Evolutionary conservation across 2,113 vertebrate species (phyloP), one percentile per base, ranked within the genome.

Genomic region (Corydoras maculifer): DNA sequence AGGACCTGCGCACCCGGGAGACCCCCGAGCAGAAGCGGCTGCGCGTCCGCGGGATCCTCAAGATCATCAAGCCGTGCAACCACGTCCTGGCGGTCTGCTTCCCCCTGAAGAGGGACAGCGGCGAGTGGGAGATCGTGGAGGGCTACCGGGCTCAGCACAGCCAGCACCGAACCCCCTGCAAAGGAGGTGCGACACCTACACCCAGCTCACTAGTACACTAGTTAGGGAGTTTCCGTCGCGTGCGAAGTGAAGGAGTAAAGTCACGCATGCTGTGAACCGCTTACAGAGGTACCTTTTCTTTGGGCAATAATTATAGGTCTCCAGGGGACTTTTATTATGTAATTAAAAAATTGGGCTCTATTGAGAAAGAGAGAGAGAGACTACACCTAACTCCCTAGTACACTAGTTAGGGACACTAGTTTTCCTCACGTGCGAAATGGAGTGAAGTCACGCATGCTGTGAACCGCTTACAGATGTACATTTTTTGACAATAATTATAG

Each of bases 111-210:
- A 87, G 91, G 49, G 95, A 98, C 85, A 90, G 85, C 84, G 94
- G 95, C 9, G 94, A 96, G 79, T 97, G 95, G 95, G 94, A 97
- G 72, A 92, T 96, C 81, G 85, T 97, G 25, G 94, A 97, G 79
- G 95, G 89, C 54, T 96, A 94, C 90, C 90, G 94, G 67, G 95
- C 94, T 13, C 95, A 97, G 86, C 95, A 98, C 90, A 98, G 95
- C 89, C 95, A 96, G 86, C 95, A 98, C 88, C 86, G 94, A 80
- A 95, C 91, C 0, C 95, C 95, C 70, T 96, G 95, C 89, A 96
- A 96, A 80, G 94, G 95, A 93, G 92, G 92, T 73, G 61, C 4
- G 35, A 5, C 4, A 43, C 35, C 35, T 62, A 14, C 49, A 73
- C 14, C 8, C 48, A 13, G 4, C 54, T n/a, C 4, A n/a, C 3